phyloP scores from a whole-genome alignment of 92 coral and sea anemone genomes.

The Meandrina meandrites region DNA sequence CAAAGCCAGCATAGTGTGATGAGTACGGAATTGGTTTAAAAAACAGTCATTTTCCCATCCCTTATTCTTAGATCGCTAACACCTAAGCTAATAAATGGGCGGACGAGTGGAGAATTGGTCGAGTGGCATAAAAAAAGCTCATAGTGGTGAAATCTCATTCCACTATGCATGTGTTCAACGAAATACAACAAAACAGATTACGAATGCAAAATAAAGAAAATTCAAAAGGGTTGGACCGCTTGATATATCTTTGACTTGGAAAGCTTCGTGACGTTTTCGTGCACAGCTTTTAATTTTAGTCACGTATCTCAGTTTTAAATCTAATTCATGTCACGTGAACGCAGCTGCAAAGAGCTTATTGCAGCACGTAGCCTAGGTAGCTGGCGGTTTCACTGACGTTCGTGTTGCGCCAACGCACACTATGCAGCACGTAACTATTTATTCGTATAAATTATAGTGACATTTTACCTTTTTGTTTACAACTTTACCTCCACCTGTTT shows the following conservation, averaged over 20 bases:
- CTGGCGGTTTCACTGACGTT: too few species aligned
- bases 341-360: background rate
- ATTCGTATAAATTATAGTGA: background rate
- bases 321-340: background rate
- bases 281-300: background rate
- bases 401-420: too few species aligned
- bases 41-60: too few species aligned
- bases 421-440: background rate
- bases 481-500: background rate
- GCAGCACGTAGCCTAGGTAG: too few species aligned
- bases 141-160: background rate
- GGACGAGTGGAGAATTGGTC: too few species aligned
- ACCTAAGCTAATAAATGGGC: too few species aligned
- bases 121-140: too few species aligned
- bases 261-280: background rate
- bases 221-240: background rate
- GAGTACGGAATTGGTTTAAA: too few species aligned
- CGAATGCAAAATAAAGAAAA: background rate
- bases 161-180: background rate
- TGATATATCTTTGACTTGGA: background rate
- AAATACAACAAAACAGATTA: background rate
- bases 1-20: too few species aligned
- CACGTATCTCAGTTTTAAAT: background rate
- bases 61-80: too few species aligned
- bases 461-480: background rate